Evolutionary conservation across 64 coral and sea anemone genomes (phyloP).

Genomic region (Porites lutea): DNA sequence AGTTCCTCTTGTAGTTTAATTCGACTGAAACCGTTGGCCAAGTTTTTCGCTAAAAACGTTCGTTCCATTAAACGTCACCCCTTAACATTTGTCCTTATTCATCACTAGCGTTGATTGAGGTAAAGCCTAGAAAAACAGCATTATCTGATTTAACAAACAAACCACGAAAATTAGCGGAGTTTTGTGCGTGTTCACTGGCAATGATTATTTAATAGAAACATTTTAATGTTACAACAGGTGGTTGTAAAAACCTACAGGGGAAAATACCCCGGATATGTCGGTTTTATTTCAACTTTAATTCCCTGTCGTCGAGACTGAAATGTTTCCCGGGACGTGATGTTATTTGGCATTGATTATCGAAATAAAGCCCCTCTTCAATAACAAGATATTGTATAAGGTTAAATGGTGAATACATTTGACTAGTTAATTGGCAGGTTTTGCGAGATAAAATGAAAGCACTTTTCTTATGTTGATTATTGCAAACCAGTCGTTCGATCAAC

Average conservation of each 20-base stretch:
- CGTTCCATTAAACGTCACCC: no score
- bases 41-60: no score
- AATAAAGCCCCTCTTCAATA: slow-evolving; percentile 31
- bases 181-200: background rate
- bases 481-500: slow-evolving; percentile 28
- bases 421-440: slow-evolving; percentile 74
- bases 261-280: background rate
- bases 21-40: background rate
- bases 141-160: background rate
- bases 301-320: slow-evolving; percentile 1
- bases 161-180: background rate
- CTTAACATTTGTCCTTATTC: background rate
- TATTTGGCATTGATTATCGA: background rate
- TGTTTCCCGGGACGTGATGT: slow-evolving; percentile 4
- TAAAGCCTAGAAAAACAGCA: background rate
- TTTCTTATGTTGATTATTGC: slow-evolving; percentile 57
- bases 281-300: background rate
- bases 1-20: background rate
- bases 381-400: slow-evolving; percentile 67
- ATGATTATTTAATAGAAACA: background rate
- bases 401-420: slow-evolving; percentile 64
- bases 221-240: slow-evolving; percentile 20
- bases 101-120: background rate
- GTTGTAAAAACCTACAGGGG: background rate
- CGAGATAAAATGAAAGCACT: slow-evolving; percentile 69